These are phyloP conservation scores for Emydoidea blandingii DNA, from an alignment of 2,797 vertebrate genomes.

Conservation along the genomic window DNA sequence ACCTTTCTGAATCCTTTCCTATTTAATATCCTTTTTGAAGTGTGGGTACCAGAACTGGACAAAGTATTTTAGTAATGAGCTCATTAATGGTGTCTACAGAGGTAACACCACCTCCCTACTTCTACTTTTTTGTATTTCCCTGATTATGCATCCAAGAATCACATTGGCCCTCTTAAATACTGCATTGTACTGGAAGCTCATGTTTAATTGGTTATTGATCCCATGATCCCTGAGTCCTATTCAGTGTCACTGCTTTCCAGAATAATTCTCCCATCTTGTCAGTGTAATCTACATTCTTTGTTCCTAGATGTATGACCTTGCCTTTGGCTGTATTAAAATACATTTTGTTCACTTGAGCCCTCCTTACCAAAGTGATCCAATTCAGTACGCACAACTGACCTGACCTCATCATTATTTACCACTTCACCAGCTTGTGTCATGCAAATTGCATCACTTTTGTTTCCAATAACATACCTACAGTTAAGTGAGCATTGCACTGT, in stretches of 20 bases:
- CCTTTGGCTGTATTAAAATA: background rate
- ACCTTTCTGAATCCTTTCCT: background rate
- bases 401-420: background rate
- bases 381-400: background rate
- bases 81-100: conserved; percentile 16
- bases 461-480: too few relatives aligned
- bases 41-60: background rate
- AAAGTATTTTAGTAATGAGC: conserved; percentile 12
- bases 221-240: background rate
- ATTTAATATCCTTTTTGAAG: background rate
- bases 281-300: background rate
- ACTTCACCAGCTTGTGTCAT: background rate
- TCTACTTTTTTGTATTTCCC: conserved; percentile 18
- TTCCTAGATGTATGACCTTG: background rate
- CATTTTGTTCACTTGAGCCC: background rate
- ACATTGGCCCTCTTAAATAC: background rate
- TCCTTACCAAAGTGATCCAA: background rate
- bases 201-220: conserved; percentile 15
- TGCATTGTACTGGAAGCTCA: background rate
- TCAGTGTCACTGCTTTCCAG: background rate
- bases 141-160: background rate
- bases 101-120: conserved; percentile 8
- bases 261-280: background rate
- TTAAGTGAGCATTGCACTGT: too few relatives aligned
- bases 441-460: background rate